phyloP scores from a whole-genome alignment of 2,888 invertebrate species.

The Parnassius apollo region DNA sequence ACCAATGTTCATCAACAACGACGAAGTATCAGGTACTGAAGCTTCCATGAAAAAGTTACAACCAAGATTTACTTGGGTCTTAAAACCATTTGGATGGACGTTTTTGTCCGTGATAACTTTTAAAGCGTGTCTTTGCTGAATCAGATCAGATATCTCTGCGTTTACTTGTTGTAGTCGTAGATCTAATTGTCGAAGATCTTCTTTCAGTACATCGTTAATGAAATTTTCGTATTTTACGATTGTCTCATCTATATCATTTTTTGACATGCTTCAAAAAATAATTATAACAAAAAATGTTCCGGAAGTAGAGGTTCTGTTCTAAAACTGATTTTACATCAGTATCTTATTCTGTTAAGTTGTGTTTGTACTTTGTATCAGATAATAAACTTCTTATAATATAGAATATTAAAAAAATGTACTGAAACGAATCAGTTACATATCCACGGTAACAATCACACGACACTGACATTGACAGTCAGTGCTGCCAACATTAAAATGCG shows the following conservation, averaged over 20 bases:
- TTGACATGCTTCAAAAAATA: conserved; percentile 42
- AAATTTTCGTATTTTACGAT: conserved; percentile 83
- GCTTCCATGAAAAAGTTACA: conserved; percentile 92
- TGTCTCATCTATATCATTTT: conserved; percentile 43
- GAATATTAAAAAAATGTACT: no score
- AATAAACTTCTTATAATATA: no score
- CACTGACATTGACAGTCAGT: no score
- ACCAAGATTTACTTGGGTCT: conserved; percentile 87
- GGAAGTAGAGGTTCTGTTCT: no score
- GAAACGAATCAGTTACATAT: no score
- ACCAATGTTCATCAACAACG: conserved; percentile 87
- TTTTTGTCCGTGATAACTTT: conserved; percentile 82
- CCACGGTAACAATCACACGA: no score
- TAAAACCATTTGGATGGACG: conserved; percentile 69
- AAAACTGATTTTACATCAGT: no score
- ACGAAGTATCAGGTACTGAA: conserved; percentile 83
- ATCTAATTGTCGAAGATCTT: conserved; percentile 84
- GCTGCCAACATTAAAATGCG: no score
- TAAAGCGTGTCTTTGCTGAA: conserved; percentile 87
- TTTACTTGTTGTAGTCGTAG: conserved; percentile 82
- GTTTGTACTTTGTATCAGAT: no score
- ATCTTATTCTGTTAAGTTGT: no score
- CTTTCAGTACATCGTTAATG: conserved; percentile 88
- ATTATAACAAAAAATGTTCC: no score
- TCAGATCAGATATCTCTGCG: conserved; percentile 85